These are phyloP conservation scores for Auanema sp. DNA, from an alignment of 2,888 invertebrate genomes.

Conservation along the genomic window DNA sequence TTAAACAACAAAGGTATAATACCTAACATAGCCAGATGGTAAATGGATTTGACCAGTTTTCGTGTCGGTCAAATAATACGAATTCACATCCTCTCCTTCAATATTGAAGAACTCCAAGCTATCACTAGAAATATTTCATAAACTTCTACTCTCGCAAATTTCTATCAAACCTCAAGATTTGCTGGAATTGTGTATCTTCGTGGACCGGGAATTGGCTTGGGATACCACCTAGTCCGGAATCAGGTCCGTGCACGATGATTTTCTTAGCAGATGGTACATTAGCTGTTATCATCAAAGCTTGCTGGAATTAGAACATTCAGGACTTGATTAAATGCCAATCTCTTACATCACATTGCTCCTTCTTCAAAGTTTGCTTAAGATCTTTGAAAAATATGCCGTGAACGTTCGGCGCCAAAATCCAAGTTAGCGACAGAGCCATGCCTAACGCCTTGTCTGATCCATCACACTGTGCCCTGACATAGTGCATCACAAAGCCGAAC, in stretches of 20 bases:
- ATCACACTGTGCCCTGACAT: conserved; percentile 92
- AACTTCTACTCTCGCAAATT: no score
- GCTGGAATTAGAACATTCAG: conserved; percentile 62
- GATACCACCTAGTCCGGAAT: conserved; percentile 86
- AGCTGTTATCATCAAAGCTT: conserved; percentile 92
- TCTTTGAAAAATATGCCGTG: conserved; percentile 99
- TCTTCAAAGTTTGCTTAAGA: conserved; percentile 93
- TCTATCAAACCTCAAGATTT: conserved; percentile 40
- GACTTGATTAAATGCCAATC: background rate
- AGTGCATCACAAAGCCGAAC: conserved; percentile 98
- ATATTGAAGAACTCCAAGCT: conserved; percentile 81
- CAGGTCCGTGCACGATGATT: conserved; percentile 67
- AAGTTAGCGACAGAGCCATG: conserved; percentile 88
- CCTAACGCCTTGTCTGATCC: conserved; percentile 80
- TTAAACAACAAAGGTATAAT: background rate
- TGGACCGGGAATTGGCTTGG: conserved; percentile 98
- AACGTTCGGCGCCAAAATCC: conserved; percentile 98
- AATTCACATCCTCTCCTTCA: conserved; percentile 82
- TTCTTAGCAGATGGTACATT: conserved; percentile 99
- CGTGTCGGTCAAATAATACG: conserved; percentile 93
- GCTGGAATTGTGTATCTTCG: conserved; percentile 66
- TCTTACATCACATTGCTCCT: conserved; percentile 92
- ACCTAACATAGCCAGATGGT: conserved; percentile 82
- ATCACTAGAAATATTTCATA: conserved; percentile 74
- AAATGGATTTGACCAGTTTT: conserved; percentile 98